Evolutionary conservation across 2,113 vertebrate species (phyloP).

Genomic region (Austrofundulus limnaeus): DNA sequence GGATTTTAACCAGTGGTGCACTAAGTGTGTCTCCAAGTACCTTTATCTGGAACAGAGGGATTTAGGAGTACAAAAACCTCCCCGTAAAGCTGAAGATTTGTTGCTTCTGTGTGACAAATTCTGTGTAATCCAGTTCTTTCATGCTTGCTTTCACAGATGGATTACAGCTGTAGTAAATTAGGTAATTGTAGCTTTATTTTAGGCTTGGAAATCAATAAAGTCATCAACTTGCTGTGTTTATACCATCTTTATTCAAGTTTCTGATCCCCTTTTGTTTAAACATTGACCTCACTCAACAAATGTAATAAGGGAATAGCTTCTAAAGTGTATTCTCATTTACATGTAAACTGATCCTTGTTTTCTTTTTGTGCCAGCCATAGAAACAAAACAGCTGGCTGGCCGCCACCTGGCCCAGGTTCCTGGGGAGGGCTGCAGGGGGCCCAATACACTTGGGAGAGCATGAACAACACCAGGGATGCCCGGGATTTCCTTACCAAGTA

Average conservation of each 20-base stretch:
- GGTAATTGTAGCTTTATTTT: background rate
- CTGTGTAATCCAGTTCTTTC: background rate
- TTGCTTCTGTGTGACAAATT: background rate
- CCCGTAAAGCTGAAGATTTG: background rate
- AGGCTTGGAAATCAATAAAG: background rate
- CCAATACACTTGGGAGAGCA: slow-evolving; percentile 93
- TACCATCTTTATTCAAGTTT: background rate
- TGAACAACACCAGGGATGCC: slow-evolving; percentile 84
- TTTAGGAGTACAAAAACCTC: background rate
- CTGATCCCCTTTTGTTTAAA: background rate
- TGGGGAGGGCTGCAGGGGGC: slow-evolving; percentile 91
- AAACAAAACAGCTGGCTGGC: slow-evolving; percentile 93
- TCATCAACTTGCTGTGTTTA: background rate
- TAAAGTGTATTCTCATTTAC: background rate
- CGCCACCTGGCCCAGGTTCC: slow-evolving; percentile 86
- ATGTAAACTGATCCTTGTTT: background rate
- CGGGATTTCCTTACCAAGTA: slow-evolving; percentile 92
- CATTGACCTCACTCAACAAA: background rate
- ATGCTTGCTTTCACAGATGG: background rate
- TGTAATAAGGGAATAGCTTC: background rate
- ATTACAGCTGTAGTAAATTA: background rate
- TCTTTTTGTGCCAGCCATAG: slow-evolving; percentile 83
- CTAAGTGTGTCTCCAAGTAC: slow-evolving; percentile 3
- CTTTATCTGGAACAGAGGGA: slow-evolving; percentile 1
- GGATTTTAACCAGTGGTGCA: slow-evolving; percentile 14